phyloP scores from a whole-genome alignment of 2,888 invertebrate species.

The Drosophila barbarae region DNA sequence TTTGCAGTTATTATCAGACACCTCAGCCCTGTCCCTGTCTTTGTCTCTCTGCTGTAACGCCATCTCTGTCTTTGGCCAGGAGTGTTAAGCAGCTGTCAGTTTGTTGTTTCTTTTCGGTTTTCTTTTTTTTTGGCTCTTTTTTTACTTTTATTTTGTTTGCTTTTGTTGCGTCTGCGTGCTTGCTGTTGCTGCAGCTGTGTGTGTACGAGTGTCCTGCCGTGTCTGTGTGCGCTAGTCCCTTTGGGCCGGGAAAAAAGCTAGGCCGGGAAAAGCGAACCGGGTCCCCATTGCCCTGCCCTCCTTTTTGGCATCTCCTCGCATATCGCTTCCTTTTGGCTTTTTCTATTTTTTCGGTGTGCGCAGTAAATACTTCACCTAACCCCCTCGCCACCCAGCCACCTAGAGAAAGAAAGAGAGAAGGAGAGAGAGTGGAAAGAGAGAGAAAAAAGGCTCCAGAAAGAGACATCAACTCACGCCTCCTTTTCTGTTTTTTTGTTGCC shows the following conservation, averaged over 20 bases:
- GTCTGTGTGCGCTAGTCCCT: slow-evolving; percentile 16
- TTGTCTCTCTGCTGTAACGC: slow-evolving; percentile 9
- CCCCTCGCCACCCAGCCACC: not conserved
- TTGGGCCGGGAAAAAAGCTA: slow-evolving; percentile 41
- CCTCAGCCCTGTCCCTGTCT: slow-evolving; percentile 12
- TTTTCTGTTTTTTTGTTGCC: slow-evolving; percentile 10
- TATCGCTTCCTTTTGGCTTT: slow-evolving; percentile 30
- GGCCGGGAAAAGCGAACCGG: slow-evolving; percentile 40
- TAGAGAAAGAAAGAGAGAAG: slow-evolving; percentile 2
- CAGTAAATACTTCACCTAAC: slow-evolving; percentile 29
- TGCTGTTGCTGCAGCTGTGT: slow-evolving; percentile 31
- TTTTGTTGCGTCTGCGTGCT: slow-evolving; percentile 45
- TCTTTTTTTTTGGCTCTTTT: slow-evolving; percentile 15
- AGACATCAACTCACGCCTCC: slow-evolving; percentile 41
- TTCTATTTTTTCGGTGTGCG: slow-evolving; percentile 38
- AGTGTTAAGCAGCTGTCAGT: slow-evolving; percentile 51
- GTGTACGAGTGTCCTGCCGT: slow-evolving; percentile 1
- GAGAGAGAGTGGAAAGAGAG: not conserved
- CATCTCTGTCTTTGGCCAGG: slow-evolving; percentile 48
- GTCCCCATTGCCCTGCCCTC: slow-evolving; percentile 36
- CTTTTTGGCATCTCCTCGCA: slow-evolving; percentile 34
- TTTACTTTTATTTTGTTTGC: slow-evolving; percentile 8
- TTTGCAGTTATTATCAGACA: slow-evolving; percentile 47
- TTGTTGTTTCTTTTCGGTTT: slow-evolving; percentile 23
- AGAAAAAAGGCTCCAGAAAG: slow-evolving; percentile 15